Conservation (phyloP, 2,113 vertebrate genomes). For the Nerophis ophidion region DNA sequence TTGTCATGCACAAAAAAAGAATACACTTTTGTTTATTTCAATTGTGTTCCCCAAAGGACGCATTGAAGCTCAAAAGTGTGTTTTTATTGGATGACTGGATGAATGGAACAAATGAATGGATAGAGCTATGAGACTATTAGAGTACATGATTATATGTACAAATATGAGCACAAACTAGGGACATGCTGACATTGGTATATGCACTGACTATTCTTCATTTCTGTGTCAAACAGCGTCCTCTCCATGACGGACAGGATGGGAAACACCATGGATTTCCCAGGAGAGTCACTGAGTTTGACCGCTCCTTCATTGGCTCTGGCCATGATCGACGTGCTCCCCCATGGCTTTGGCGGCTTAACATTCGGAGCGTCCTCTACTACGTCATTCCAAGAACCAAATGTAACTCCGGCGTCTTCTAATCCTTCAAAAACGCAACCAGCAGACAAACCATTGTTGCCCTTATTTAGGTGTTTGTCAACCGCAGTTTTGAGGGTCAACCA, state of each 20-base stretch:
- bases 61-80: no score
- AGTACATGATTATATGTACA: no score
- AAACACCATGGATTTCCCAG: constrained; percentile 71
- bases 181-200: no score
- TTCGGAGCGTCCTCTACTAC: constrained; percentile 70
- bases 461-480: constrained; percentile 68
- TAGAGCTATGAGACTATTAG: no score
- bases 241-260: constrained; percentile 72
- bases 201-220: neutral
- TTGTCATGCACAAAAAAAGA: no score
- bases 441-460: neutral
- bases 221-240: constrained; percentile 70
- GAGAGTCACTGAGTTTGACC: constrained; percentile 52
- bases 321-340: constrained; percentile 60
- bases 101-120: no score
- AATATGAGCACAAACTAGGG: no score
- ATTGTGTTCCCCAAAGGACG: no score
- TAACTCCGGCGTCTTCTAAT: constrained; percentile 39
- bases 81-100: no score
- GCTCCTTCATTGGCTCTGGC: constrained; percentile 69
- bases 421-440: neutral
- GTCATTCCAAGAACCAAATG: constrained; percentile 63
- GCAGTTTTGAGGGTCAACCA: constrained; percentile 45
- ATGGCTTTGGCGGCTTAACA: constrained; percentile 72
- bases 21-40: no score